These are phyloP conservation scores for Hemiprocne comata DNA, from an alignment of 2,113 vertebrate genomes.

Conservation along the genomic window DNA sequence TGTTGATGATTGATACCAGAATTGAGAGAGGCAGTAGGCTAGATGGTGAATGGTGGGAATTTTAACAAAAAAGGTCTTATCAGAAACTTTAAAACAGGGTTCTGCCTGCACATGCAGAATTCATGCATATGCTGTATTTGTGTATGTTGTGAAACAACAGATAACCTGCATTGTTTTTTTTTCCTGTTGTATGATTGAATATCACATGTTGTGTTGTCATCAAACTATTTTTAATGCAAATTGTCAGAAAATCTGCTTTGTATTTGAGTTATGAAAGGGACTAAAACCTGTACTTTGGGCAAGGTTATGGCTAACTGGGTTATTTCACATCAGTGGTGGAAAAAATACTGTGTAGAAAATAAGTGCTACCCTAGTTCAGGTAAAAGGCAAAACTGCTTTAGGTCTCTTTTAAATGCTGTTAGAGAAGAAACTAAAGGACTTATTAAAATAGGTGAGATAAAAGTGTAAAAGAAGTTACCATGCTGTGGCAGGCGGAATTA, in stretches of 20 bases:
- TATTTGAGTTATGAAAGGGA: background rate
- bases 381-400: background rate
- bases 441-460: background rate
- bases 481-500: background rate
- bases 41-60: background rate
- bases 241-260: background rate
- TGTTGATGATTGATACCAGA: background rate
- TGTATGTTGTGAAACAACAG: background rate
- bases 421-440: background rate
- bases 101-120: background rate
- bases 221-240: background rate
- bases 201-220: background rate
- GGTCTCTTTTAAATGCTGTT: background rate
- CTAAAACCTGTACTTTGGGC: background rate
- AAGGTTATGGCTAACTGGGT: background rate
- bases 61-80: background rate
- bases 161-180: background rate
- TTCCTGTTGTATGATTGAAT: background rate
- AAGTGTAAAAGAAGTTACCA: background rate
- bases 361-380: background rate
- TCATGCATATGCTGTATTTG: rapidly evolving
- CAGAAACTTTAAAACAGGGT: background rate
- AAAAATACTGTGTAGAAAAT: background rate
- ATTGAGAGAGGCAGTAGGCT: background rate
- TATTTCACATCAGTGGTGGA: background rate